Conservation (phyloP, 2,888 invertebrate species). For the Harpagoxenus sublaevis region DNA sequence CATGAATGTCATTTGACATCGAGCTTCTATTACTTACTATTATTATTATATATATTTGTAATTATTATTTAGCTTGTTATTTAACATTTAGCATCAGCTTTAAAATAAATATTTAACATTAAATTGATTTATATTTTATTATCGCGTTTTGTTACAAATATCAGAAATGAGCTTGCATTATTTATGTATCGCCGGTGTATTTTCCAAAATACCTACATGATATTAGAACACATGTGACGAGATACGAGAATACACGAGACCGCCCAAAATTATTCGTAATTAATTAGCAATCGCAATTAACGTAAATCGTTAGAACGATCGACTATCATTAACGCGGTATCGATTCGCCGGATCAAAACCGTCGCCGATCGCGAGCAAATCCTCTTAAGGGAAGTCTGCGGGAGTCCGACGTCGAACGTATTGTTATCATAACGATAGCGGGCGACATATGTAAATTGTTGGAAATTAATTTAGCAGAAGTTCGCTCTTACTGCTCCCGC, state of each 20-base stretch:
- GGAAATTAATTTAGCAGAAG: constrained; percentile 79
- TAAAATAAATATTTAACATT: neutral
- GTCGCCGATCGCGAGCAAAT: constrained; percentile 65
- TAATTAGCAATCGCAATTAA: constrained; percentile 63
- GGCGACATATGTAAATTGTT: constrained; percentile 77
- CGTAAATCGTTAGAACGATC: constrained; percentile 52
- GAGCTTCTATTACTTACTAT: neutral
- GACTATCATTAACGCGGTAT: constrained; percentile 57
- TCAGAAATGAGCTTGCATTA: neutral
- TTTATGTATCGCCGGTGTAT: neutral
- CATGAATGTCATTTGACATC: neutral
- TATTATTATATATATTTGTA: neutral
- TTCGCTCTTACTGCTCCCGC: constrained; percentile 63
- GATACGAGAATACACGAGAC: constrained; percentile 27
- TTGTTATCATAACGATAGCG: constrained; percentile 74
- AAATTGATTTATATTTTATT: constrained; percentile 1
- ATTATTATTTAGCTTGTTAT: neutral
- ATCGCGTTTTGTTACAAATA: neutral
- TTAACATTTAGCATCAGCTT: neutral
- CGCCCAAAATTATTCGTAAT: constrained; percentile 40
- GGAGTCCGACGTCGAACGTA: constrained; percentile 57
- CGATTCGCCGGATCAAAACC: constrained; percentile 63
- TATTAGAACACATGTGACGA: neutral
- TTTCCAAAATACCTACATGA: neutral
- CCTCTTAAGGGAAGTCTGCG: constrained; percentile 66